Base-by-base conservation (phyloP, 2,888 invertebrate species). In the Salticus scenicus region DNA sequence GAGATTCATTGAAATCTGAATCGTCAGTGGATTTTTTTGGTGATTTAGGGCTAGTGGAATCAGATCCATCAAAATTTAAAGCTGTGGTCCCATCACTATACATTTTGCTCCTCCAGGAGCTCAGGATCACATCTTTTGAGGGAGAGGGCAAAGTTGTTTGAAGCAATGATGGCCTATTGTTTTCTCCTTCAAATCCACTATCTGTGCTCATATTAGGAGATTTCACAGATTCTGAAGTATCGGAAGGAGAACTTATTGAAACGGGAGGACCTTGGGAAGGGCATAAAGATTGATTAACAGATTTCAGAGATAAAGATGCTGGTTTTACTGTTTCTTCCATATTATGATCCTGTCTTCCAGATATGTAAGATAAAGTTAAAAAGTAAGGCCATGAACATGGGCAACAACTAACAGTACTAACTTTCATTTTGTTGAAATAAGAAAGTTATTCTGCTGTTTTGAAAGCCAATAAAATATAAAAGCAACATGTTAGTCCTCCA, bases 151-250 rank as follows among this genome's bases (percentile, higher is more conserved):
- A 64, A 14, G 64, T 75, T n/a, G 84, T 84, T 66, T 83, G 83
- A 24, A 87, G 73, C 20, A 85, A 63, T 41, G 85, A 81, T 69
- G 87, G 87, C 66, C 87, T 80, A 77, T 80, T 85, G 51, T 87
- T 84, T 73, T 87, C 87, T 24, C 87, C 87, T 70, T 87, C 87
- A 74, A 87, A 87, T 28, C 87, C 87, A 87, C 87, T 87, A 31
- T 87, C 87, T 41, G 87, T 85, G 71, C 87, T 87, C 84, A 87
- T 84, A 71, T 87, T 85, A 33, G 87, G 87, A n/a, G 87, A 87
- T 66, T 87, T 87, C 12, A 87, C 77, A 28, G 87, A 83, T 31
- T 87, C 87, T 57, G 78, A 78, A 30, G 80, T 79, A 31, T 87
- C 87, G 24, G 87, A 81, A 14, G 87, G 81, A 30, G 81, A 77